A percentile compares a stretch with the other conserved stretches of the same genome.
These are phyloP conservation scores for Aricia artaxerxes DNA, from an alignment of 2,888 invertebrate genomes.

Conservation along the genomic window DNA sequence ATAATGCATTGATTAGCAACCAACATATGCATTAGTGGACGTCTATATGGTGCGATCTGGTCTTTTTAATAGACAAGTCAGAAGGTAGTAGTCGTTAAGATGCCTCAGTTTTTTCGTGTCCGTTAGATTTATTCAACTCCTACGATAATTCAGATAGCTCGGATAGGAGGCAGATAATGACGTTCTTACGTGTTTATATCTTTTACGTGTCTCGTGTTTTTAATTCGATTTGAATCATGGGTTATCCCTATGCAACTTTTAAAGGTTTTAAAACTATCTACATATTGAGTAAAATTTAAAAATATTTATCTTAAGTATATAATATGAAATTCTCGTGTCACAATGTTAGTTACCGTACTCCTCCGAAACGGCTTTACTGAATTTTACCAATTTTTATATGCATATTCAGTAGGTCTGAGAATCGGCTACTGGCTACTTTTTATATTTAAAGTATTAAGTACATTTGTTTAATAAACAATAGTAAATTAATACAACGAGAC, in stretches of 20 bases:
- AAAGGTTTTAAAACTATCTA: too few species aligned
- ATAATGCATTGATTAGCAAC: constrained; percentile 39
- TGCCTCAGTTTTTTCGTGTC: constrained; percentile 38
- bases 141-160: constrained; percentile 36
- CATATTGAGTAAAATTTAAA: too few species aligned
- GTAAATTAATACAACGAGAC: too few species aligned
- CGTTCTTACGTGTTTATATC: constrained; percentile 29
- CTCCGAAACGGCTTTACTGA: too few species aligned
- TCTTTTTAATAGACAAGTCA: constrained; percentile 38
- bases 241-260: not conserved
- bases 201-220: constrained; percentile 30
- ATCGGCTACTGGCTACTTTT: too few species aligned
- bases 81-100: constrained; percentile 41
- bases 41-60: constrained; percentile 41
- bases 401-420: too few species aligned
- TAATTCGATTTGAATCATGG: not conserved
- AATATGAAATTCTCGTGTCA: too few species aligned
- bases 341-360: too few species aligned
- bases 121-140: constrained; percentile 42
- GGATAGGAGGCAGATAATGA: constrained; percentile 29
- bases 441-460: too few species aligned
- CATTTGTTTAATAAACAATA: too few species aligned
- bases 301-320: too few species aligned
- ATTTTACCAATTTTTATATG: too few species aligned
- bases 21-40: constrained; percentile 38